phyloP scores from a whole-genome alignment of 2,113 vertebrate genomes.

The Nanger granti region DNA sequence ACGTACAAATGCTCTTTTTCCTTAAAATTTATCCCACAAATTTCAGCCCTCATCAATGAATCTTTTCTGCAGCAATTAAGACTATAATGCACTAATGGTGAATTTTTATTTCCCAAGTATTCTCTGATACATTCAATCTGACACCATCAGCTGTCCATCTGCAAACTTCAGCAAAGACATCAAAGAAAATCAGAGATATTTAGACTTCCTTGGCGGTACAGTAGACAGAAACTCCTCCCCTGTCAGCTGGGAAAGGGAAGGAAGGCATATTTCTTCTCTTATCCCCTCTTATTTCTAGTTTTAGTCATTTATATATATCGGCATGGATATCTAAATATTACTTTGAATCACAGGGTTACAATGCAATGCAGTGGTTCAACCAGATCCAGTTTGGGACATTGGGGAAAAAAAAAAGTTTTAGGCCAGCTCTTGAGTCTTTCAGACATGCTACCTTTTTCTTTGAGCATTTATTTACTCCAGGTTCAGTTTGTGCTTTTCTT shows the following conservation, averaged over 20 bases:
- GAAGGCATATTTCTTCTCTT: not conserved
- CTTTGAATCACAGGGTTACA: not conserved
- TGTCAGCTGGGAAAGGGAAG: not conserved
- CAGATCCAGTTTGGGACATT: accelerated
- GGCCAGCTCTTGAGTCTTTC: not conserved
- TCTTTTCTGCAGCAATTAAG: too few species aligned
- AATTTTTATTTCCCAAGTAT: not conserved
- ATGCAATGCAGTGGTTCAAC: not conserved
- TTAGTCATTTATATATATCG: not conserved
- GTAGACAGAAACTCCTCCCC: not conserved
- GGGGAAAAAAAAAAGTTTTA: not conserved
- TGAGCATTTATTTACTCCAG: not conserved
- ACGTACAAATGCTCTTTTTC: not conserved
- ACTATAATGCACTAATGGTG: accelerated
- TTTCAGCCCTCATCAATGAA: not conserved
- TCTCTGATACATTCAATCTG: not conserved
- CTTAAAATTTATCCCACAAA: not conserved
- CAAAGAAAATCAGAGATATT: not conserved
- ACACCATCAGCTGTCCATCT: not conserved
- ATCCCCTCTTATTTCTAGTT: not conserved
- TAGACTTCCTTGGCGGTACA: not conserved
- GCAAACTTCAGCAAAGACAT: not conserved
- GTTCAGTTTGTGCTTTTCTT: not conserved
- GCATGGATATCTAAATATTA: not conserved
- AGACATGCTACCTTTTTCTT: not conserved